These are phyloP conservation scores for Nymphalis urticae DNA, from an alignment of 2,888 invertebrate genomes.

Conservation along the genomic window DNA sequence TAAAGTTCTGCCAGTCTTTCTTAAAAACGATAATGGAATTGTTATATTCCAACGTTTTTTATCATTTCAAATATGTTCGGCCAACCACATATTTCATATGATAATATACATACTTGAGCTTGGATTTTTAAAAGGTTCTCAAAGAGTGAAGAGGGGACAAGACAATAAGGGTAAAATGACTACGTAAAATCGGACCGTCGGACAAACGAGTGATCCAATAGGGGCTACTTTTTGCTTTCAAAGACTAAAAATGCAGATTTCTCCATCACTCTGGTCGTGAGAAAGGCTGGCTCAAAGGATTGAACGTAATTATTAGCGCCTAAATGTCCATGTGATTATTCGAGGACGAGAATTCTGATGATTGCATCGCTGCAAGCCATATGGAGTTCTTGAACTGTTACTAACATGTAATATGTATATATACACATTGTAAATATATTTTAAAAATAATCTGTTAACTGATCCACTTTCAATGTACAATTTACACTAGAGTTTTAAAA, in stretches of 20 bases:
- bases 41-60: too few relatives aligned
- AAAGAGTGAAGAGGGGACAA: constrained; percentile 38
- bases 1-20: too few relatives aligned
- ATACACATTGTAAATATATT: too few relatives aligned
- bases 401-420: too few relatives aligned
- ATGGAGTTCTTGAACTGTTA: neutral
- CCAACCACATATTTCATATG: neutral
- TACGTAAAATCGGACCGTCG: constrained; percentile 44
- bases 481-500: too few relatives aligned
- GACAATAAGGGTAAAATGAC: constrained; percentile 45
- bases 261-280: constrained; percentile 40
- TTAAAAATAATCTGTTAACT: too few relatives aligned
- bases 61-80: neutral
- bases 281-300: constrained; percentile 41
- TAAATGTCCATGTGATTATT: constrained; percentile 30
- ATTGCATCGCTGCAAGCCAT: constrained; percentile 17
- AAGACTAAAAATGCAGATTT: constrained; percentile 43
- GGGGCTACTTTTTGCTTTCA: constrained; percentile 45
- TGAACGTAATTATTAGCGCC: constrained; percentile 35
- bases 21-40: too few relatives aligned
- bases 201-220: constrained; percentile 47
- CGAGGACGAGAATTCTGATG: constrained; percentile 24
- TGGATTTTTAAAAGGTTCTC: constrained; percentile 27
- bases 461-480: too few relatives aligned
- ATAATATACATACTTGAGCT: constrained; percentile 24